Base-by-base conservation (phyloP, 2,888 invertebrate species). In the Caenorhabditis sulstoni region DNA sequence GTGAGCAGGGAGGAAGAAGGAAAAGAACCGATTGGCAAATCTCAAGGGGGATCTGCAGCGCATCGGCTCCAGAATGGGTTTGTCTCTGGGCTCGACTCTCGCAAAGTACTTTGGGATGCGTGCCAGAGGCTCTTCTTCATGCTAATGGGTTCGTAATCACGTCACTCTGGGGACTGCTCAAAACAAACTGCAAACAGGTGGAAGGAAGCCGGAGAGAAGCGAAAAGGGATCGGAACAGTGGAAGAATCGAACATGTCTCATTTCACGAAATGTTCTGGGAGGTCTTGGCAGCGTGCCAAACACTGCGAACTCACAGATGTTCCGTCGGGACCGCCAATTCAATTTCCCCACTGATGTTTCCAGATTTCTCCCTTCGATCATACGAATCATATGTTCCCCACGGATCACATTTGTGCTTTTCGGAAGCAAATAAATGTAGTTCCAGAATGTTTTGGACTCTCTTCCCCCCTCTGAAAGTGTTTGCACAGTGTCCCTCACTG, bases 61-160 rank as follows among this genome's bases (percentile, higher is more conserved):
- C n/a, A n/a, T n/a, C n/a, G 8, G 3, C 18, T 1, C 1, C 14
- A 39, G 35, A 58, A 59, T 65, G 57, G 44, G 29, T 53, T 52
- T 47, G 64, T 45, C 62, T 71, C 55, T 59, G n/a, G n/a, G n/a
- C n/a, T n/a, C 29, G 29, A 3, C 49, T 39, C 20, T 58, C 41
- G 41, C 49, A 62, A 75, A 75, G 75, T 62, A 67, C 75, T 75
- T 75, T 67, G 47, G 41, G 55, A 5, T 29, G 29, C 29, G 29
- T 29, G 29, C 29, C 29, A 7, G 29, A 4, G 47, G 20, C 65
- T 44, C 39, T 22, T 47, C 16, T 47, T 29, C 35, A n/a, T 39
- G 52, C 62, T 71, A 71, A 71, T 71, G 62, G 71, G 37, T 62
- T 64, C 29, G 57, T 71, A 71, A 71, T 71, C 71, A 71, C 57